Percentiles rank a stretch among this genome's conserved stretches.
These are phyloP conservation scores for Sialia sialis DNA, from an alignment of 2,113 vertebrate species.

Conservation along the genomic window DNA sequence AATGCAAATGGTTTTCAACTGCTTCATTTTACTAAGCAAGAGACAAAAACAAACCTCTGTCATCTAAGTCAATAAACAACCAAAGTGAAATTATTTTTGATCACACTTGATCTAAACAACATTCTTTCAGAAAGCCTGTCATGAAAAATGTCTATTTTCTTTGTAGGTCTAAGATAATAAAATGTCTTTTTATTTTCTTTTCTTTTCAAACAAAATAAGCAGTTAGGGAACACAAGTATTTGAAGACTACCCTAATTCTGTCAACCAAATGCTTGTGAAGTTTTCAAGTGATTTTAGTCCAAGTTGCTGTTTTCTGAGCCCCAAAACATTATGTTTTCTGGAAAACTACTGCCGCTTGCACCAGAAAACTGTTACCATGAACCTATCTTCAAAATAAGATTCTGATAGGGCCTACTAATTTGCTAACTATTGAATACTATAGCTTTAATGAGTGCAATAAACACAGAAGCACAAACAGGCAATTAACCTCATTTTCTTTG, in stretches of 20 bases:
- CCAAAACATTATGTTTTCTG: background rate
- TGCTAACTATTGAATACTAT: background rate
- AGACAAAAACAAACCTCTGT: background rate
- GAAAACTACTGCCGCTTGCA: background rate
- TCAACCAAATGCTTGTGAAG: background rate
- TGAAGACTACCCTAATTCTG: background rate
- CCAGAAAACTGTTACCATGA: background rate
- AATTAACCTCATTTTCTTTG: background rate
- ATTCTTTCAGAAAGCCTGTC: background rate
- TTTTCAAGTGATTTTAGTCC: background rate
- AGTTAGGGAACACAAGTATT: background rate
- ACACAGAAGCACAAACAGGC: background rate
- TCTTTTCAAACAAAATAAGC: background rate
- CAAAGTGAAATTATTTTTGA: background rate
- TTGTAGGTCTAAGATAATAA: background rate
- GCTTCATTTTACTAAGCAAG: background rate
- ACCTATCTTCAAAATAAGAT: background rate
- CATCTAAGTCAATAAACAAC: background rate
- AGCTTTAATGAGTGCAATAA: slow-evolving; percentile 12
- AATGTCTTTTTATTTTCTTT: background rate
- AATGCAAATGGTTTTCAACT: background rate
- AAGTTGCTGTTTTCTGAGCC: background rate
- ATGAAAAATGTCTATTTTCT: background rate
- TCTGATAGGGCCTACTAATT: background rate
- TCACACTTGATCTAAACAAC: background rate